These are phyloP conservation scores for Tetranychus truncatus DNA, from an alignment of 2,888 invertebrate species.

Conservation along the genomic window DNA sequence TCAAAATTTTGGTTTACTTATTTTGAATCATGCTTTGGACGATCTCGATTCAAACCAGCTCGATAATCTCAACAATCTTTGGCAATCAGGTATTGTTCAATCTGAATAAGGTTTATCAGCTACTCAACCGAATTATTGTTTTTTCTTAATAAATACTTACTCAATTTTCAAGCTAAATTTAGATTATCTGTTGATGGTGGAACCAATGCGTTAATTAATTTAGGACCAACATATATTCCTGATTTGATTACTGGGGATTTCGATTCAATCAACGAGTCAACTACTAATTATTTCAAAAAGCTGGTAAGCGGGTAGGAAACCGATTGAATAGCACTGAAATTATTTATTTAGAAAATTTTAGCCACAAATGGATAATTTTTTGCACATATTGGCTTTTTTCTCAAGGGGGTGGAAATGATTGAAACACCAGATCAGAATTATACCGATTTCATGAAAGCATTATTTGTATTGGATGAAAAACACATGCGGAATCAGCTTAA, in stretches of 20 bases:
- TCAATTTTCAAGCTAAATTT: not conserved
- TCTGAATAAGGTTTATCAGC: not conserved
- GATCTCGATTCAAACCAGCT: not conserved
- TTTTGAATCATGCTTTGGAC: not conserved
- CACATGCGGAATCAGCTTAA: not conserved
- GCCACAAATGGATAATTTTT: no score
- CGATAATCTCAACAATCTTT: not conserved
- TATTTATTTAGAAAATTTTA: no score
- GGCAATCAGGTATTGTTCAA: not conserved
- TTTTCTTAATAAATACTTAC: no score
- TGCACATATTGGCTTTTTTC: not conserved
- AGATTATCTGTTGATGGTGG: not conserved
- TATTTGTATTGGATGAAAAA: not conserved
- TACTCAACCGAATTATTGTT: not conserved
- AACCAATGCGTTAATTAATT: not conserved
- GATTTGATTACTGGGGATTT: constrained; percentile 22
- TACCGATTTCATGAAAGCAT: not conserved
- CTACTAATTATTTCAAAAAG: constrained; percentile 4
- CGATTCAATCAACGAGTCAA: constrained; percentile 16
- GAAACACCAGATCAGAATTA: not conserved
- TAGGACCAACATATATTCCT: constrained; percentile 14
- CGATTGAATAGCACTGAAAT: no score
- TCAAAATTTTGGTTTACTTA: not conserved
- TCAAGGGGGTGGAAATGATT: not conserved
- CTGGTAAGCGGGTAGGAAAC: not conserved